Conservation (phyloP, 2,797 vertebrate genomes). For the Hafferia zeledoni region DNA sequence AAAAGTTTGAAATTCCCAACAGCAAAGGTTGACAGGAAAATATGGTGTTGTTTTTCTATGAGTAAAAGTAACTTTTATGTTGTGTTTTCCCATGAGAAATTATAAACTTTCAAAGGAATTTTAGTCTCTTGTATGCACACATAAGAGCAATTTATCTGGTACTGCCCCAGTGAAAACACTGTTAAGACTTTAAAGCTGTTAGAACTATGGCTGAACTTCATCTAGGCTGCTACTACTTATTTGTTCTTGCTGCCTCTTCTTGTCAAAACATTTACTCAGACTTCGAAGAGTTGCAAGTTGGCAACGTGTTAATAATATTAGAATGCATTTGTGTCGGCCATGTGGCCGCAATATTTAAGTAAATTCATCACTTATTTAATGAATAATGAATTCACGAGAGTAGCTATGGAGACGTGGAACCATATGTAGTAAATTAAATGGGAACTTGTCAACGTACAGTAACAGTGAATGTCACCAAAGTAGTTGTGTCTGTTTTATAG, state of each 20-base stretch:
- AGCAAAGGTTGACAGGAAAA: slow-evolving; percentile 86
- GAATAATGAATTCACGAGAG: slow-evolving; percentile 77
- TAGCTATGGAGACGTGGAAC: slow-evolving; percentile 72
- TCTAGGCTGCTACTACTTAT: slow-evolving; percentile 80
- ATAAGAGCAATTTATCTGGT: slow-evolving; percentile 85
- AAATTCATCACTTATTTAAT: slow-evolving; percentile 80
- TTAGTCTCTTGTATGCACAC: slow-evolving; percentile 80
- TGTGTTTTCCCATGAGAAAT: slow-evolving; percentile 86
- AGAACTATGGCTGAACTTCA: slow-evolving; percentile 79
- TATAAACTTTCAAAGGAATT: slow-evolving; percentile 88
- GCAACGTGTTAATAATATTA: slow-evolving; percentile 81
- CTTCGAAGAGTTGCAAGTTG: slow-evolving; percentile 79
- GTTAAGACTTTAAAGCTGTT: slow-evolving; percentile 82
- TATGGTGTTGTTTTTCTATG: slow-evolving; percentile 85
- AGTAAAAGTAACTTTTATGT: slow-evolving; percentile 85
- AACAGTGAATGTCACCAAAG: slow-evolving; percentile 63
- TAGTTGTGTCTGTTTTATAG: slow-evolving; percentile 55
- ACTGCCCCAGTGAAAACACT: slow-evolving; percentile 80
- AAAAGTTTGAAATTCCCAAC: slow-evolving; percentile 85
- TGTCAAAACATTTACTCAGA: slow-evolving; percentile 84
- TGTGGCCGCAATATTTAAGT: slow-evolving; percentile 81
- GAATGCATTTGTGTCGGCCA: slow-evolving; percentile 79
- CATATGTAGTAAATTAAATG: slow-evolving; percentile 73
- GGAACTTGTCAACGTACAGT: slow-evolving; percentile 68
- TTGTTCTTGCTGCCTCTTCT: slow-evolving; percentile 81